Percentiles rank a stretch among this genome's conserved stretches.
These are phyloP conservation scores for Idaea biselata DNA, from an alignment of 2,888 invertebrate genomes.

Conservation along the genomic window DNA sequence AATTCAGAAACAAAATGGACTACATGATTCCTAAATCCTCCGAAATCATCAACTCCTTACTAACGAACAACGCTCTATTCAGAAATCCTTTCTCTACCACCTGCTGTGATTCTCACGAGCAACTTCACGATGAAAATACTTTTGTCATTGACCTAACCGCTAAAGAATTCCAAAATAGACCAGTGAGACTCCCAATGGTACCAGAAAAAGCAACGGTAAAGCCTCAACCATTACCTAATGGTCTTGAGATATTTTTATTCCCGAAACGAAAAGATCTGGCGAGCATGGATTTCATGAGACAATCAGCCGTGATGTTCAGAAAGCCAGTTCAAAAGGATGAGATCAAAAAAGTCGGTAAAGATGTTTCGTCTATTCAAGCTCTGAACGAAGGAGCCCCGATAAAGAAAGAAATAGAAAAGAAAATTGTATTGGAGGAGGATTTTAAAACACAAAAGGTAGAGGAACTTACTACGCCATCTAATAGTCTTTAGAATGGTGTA, in stretches of 20 bases:
- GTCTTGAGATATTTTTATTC: conserved; percentile 60
- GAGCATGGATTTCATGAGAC: conserved; percentile 29
- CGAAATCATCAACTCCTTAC: conserved; percentile 54
- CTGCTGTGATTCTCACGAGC: conserved; percentile 67
- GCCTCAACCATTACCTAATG: conserved; percentile 43
- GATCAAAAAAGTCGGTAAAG: conserved; percentile 55
- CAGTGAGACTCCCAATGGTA: conserved; percentile 42
- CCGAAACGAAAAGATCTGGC: conserved; percentile 53
- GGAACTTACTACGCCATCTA: background rate
- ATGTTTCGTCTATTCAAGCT: conserved; percentile 38
- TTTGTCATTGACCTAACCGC: conserved; percentile 53
- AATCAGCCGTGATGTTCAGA: conserved; percentile 15
- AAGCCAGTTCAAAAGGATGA: conserved; percentile 39
- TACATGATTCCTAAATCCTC: conserved; percentile 41
- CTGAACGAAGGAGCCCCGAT: conserved; percentile 42
- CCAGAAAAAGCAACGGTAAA: conserved; percentile 35
- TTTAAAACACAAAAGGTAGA: background rate
- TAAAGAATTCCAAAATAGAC: conserved; percentile 24
- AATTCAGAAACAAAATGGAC: conserved; percentile 40
- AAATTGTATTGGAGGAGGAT: conserved; percentile 35
- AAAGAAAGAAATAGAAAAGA: conserved; percentile 55
- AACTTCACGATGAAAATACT: conserved; percentile 53
- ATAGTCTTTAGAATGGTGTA: background rate
- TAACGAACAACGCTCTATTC: conserved; percentile 55
- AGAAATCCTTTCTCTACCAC: conserved; percentile 50